phyloP scores from a whole-genome alignment of 92 coral and sea anemone genomes.

The Heteractis magnifica region DNA sequence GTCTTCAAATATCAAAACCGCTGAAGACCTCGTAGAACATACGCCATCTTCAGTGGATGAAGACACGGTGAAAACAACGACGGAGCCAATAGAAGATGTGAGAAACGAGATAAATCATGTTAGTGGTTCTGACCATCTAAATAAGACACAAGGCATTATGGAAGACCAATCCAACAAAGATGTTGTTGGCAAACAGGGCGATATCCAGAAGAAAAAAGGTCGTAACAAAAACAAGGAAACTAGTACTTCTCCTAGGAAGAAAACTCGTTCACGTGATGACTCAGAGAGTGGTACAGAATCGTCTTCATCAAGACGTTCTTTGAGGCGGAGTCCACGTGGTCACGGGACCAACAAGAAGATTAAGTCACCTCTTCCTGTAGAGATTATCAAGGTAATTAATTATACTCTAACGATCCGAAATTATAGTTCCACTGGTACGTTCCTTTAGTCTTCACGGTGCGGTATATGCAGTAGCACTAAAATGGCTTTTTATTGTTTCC shows the following conservation, averaged over 20 bases:
- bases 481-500: too few species aligned
- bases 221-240: background rate
- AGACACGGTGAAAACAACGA: background rate
- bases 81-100: background rate
- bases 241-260: background rate
- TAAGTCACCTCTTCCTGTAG: slow-evolving; percentile 44
- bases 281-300: background rate
- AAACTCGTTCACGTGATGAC: background rate
- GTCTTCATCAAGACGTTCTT: background rate
- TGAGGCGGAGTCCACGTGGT: background rate
- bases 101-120: background rate
- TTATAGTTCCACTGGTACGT: too few species aligned
- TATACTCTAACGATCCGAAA: too few species aligned
- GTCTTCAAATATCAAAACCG: background rate
- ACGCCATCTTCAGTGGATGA: background rate
- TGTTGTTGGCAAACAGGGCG: background rate
- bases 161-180: background rate
- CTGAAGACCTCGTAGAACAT: background rate
- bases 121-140: background rate
- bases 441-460: too few species aligned
- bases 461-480: too few species aligned
- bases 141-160: background rate
- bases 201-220: background rate
- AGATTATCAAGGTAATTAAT: slow-evolving; percentile 20
- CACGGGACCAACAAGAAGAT: background rate